Conservation (phyloP, 2,113 vertebrate species). For the Dolichotis patagonum region DNA sequence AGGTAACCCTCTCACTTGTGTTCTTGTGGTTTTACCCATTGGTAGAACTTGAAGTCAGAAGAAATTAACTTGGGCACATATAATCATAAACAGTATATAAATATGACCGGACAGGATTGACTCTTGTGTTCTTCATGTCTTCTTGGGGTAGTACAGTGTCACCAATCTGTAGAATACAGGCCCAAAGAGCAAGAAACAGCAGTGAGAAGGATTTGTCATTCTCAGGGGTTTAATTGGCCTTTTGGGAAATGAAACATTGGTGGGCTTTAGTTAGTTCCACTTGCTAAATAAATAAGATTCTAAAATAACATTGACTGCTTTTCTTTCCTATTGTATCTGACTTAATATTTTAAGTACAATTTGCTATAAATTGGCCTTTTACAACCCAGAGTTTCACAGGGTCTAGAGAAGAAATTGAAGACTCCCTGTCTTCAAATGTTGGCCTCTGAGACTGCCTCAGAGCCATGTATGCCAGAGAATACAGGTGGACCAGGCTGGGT, state of each 20-base stretch:
- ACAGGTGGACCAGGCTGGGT: background rate
- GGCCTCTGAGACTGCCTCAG: background rate
- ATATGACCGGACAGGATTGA: too few species aligned
- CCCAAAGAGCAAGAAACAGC: background rate
- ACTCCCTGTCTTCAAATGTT: background rate
- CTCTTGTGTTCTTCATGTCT: background rate
- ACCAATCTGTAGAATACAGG: background rate
- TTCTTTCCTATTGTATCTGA: background rate
- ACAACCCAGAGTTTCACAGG: background rate
- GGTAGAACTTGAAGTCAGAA: background rate
- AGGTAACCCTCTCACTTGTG: slow-evolving; percentile 85
- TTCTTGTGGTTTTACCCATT: background rate
- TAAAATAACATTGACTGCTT: background rate
- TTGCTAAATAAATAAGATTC: slow-evolving; percentile 33
- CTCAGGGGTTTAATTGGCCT: background rate
- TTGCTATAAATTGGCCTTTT: background rate
- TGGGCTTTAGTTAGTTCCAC: background rate
- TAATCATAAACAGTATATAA: background rate
- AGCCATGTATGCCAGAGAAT: background rate
- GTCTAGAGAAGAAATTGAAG: background rate
- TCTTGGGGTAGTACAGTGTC: background rate
- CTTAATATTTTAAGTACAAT: background rate
- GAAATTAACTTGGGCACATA: background rate
- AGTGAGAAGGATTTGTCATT: background rate
- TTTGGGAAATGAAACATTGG: background rate